phyloP scores from a whole-genome alignment of 2,113 vertebrate genomes.

The Brachyistius frenatus region DNA sequence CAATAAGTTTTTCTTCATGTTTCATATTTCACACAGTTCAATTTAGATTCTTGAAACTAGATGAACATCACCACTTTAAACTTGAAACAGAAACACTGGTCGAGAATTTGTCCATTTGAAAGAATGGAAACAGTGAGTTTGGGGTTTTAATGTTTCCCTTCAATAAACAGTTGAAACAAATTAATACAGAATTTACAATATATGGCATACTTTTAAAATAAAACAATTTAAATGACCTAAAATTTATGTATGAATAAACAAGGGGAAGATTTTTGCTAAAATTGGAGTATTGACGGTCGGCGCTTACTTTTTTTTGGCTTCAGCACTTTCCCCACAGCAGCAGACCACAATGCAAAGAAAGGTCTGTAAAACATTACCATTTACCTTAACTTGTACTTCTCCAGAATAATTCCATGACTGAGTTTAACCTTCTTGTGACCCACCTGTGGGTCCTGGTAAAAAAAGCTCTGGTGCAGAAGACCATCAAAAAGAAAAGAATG shows the following conservation, averaged over 20 bases:
- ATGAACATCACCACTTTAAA: too few relatives aligned
- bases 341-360: neutral
- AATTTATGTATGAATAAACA: neutral
- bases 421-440: constrained; percentile 39
- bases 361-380: neutral
- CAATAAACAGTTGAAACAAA: too few relatives aligned
- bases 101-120: too few relatives aligned
- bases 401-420: constrained; percentile 31
- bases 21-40: too few relatives aligned
- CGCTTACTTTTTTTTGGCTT: neutral
- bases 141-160: too few relatives aligned
- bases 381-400: neutral
- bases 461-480: constrained; percentile 38
- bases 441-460: constrained; percentile 19
- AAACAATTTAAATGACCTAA: too few relatives aligned
- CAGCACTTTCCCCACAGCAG: neutral
- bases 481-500: constrained; percentile 26
- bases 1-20: too few relatives aligned
- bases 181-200: too few relatives aligned
- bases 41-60: too few relatives aligned
- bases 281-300: neutral
- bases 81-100: too few relatives aligned
- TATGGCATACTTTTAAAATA: too few relatives aligned
- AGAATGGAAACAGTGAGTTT: too few relatives aligned
- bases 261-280: neutral